Percentiles rank a stretch among this genome's conserved stretches.
Evolutionary conservation across 2,888 invertebrate genomes (phyloP).

Genomic region (Selenia dentaria): DNA sequence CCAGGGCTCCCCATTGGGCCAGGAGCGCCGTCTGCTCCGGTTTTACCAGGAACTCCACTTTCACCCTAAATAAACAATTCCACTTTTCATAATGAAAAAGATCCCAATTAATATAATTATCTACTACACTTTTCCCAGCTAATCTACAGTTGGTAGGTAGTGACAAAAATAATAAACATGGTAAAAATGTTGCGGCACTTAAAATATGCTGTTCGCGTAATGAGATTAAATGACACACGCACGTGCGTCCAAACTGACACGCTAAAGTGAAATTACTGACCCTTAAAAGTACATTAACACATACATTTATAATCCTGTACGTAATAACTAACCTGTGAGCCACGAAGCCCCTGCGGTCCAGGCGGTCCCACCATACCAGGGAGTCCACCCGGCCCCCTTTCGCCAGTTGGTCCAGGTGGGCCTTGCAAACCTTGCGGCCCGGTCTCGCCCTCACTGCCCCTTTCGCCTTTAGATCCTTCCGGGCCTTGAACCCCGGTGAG

Average conservation of each 20-base stretch:
- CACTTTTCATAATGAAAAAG: no score
- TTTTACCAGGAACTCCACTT: conserved; percentile 88
- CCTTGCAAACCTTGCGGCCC: conserved; percentile 90
- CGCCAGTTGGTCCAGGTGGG: conserved; percentile 88
- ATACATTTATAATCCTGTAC: no score
- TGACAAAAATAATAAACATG: no score
- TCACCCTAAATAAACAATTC: conserved; percentile 86
- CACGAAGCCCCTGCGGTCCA: conserved; percentile 87
- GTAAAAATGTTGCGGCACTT: no score
- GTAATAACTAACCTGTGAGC: conserved; percentile 86
- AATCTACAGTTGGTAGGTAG: no score
- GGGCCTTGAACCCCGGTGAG: conserved; percentile 88
- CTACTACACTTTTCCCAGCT: no score
- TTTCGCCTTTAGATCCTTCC: conserved; percentile 91
- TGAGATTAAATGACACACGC: no score
- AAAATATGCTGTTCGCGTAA: no score
- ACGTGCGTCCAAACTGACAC: no score
- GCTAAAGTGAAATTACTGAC: no score
- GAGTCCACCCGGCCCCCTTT: conserved; percentile 85
- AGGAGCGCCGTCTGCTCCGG: conserved; percentile 89
- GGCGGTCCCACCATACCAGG: conserved; percentile 87
- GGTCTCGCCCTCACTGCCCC: conserved; percentile 87
- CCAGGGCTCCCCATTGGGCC: conserved; percentile 88
- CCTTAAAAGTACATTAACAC: no score
- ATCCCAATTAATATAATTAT: no score